Conservation (phyloP, 2,797 vertebrate genomes). For the Holocentrus rufus region DNA sequence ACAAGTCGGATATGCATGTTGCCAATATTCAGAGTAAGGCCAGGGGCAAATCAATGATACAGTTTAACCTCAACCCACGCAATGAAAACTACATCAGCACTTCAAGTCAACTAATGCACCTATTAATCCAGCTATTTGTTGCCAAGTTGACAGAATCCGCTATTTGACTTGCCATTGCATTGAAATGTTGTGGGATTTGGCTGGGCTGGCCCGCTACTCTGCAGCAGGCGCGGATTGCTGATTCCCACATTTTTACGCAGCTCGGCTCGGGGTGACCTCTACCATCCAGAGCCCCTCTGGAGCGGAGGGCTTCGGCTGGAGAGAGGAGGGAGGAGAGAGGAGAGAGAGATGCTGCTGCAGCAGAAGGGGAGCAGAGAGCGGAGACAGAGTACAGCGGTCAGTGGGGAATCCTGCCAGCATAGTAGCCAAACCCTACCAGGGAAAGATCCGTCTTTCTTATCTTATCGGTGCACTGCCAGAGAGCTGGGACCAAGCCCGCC, state of each 20-base stretch:
- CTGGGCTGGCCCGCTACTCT: slow-evolving; percentile 48
- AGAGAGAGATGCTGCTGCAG: slow-evolving; percentile 49
- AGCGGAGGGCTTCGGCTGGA: slow-evolving; percentile 67
- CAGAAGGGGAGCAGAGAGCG: slow-evolving; percentile 39
- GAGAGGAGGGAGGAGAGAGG: slow-evolving; percentile 23
- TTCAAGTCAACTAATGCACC: slow-evolving; percentile 25
- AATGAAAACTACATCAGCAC: slow-evolving; percentile 30
- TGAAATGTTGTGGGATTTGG: slow-evolving; percentile 42
- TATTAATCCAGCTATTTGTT: slow-evolving; percentile 3
- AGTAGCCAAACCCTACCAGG: slow-evolving; percentile 25
- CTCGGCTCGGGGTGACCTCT: slow-evolving; percentile 75
- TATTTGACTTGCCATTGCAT: slow-evolving; percentile 28
- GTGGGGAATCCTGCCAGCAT: slow-evolving; percentile 51
- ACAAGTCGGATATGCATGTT: slow-evolving; percentile 5
- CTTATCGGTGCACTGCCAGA: slow-evolving; percentile 65
- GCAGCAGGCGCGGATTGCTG: slow-evolving; percentile 72
- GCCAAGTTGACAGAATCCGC: slow-evolving; percentile 22
- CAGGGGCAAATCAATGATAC: slow-evolving; percentile 19
- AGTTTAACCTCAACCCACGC: slow-evolving; percentile 22
- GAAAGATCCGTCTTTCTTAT: slow-evolving; percentile 66
- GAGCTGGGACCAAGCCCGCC: slow-evolving; percentile 40
- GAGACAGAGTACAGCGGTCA: slow-evolving; percentile 61
- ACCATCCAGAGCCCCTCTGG: slow-evolving; percentile 50
- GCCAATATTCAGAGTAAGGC: neutral
- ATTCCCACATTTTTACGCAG: slow-evolving; percentile 69